Evolutionary conservation across 2,113 vertebrate genomes (phyloP).

Genomic region (Clupea harengus): DNA sequence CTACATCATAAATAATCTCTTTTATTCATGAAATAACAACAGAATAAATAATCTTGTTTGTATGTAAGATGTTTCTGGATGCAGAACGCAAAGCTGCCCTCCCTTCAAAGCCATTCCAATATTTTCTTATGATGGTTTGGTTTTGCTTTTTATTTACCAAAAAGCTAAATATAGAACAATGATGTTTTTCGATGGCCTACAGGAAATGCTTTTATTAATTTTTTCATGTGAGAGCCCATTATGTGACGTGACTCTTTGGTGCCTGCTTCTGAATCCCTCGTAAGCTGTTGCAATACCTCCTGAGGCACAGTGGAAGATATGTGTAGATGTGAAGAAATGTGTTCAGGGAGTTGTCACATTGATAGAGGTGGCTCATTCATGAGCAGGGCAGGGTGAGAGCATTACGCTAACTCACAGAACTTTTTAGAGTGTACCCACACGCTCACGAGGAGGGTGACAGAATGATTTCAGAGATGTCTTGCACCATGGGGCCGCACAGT

Average conservation of each 20-base stretch:
- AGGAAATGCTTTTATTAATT: not conserved
- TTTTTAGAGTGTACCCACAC: not conserved
- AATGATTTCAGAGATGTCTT: not conserved
- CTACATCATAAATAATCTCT: conserved; percentile 5
- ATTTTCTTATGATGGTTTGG: not conserved
- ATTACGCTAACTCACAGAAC: not conserved
- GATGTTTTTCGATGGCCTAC: not conserved
- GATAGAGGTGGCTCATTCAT: not conserved
- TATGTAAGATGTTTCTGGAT: conserved; percentile 1
- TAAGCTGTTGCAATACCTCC: not conserved
- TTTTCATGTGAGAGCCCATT: not conserved
- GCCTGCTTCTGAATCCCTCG: not conserved
- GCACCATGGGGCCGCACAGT: not conserved
- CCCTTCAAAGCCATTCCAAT: not conserved
- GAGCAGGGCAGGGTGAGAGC: not conserved
- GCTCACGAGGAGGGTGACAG: not conserved
- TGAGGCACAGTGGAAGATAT: not conserved
- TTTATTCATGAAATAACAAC: conserved; percentile 17
- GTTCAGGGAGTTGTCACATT: not conserved
- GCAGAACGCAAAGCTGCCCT: not conserved
- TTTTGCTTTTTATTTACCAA: conserved; percentile 16
- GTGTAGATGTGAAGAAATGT: not conserved
- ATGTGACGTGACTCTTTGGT: not conserved
- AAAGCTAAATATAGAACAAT: conserved; percentile 1
- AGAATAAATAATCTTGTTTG: conserved; percentile 11